Base-by-base conservation (phyloP, 2,113 vertebrate genomes). In the Myotis brandtii region DNA sequence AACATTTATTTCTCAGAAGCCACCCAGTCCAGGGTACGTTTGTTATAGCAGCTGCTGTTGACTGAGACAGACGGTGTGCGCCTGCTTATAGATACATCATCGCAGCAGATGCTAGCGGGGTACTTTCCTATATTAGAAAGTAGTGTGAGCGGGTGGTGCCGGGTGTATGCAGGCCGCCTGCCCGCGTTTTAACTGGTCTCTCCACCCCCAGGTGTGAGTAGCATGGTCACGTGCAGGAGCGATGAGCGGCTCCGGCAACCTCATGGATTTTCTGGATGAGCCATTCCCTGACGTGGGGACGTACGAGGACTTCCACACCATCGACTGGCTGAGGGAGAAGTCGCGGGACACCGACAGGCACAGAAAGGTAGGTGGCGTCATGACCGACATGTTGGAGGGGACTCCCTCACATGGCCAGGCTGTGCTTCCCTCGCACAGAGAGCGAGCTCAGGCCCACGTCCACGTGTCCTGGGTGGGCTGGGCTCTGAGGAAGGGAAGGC, bases 211-310 rank as follows among this genome's bases (percentile, higher is more conserved):
- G 99, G 97, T 54, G 81, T 96, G 82, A 96, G 93, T 98, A 99
- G 99, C 97, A 98, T 99, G 98, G 99, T 99, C 95, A 98, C 17
- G 98, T 98, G 98, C 98, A 4, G 99, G 99, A 97, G 99, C 98
- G 81, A 99, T 99, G 98, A 99, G 99, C 5, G 99, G 99, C 66
- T 98, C 99, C 12, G 99, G 99, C 9, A 99, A 99, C 98, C 97
- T 99, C 93, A 99, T 99, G 99, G 99, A 99, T 97, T 99, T 99
- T 98, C 98, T 99, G 66, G 99, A 99, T 37, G 99, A 99, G 95
- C 99, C 99, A 18, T 99, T 99, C 96, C 99, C 99, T 0, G 99
- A 99, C 0, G 99, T 99, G 89, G 99, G 99, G 43, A 99, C 99
- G 0, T 99, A 99, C 0, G 99, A 99, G 80, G 99, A 99, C 97